These are phyloP conservation scores for Tragelaphus buxtoni DNA, from an alignment of 2,113 vertebrate species.

Conservation along the genomic window DNA sequence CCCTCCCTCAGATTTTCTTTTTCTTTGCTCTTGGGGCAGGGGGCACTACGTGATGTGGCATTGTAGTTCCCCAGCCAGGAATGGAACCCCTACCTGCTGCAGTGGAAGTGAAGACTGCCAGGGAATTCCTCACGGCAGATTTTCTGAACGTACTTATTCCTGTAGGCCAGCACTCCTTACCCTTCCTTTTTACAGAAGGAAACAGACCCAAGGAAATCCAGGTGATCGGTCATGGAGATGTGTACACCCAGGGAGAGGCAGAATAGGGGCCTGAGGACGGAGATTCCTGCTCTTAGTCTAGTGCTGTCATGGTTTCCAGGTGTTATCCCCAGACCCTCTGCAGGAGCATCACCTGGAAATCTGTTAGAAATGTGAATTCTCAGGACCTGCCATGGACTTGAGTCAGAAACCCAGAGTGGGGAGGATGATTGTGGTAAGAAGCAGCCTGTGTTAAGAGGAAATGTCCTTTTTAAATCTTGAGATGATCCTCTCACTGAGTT, in stretches of 20 bases:
- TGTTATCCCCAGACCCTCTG: neutral
- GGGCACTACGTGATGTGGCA: neutral
- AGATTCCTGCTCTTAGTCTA: neutral
- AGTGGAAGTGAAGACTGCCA: neutral
- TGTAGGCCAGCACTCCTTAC: neutral
- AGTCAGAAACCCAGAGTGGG: neutral
- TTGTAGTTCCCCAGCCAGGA: neutral
- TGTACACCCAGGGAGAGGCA: neutral
- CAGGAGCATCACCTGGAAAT: neutral
- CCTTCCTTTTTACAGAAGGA: neutral
- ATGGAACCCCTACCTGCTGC: neutral
- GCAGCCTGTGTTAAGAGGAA: neutral
- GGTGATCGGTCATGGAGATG: neutral
- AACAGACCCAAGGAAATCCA: neutral
- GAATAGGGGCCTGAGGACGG: neutral
- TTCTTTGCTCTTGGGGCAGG: neutral
- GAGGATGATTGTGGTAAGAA: neutral
- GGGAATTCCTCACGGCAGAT: neutral
- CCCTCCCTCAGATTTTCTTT: neutral
- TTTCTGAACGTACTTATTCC: neutral
- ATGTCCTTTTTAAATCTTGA: neutral
- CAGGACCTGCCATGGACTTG: neutral
- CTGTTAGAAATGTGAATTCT: neutral
- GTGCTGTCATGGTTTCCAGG: neutral
- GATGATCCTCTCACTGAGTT: neutral